Conservation (phyloP, 1,140 invertebrate genomes). For the Zaprionus ornatus region DNA sequence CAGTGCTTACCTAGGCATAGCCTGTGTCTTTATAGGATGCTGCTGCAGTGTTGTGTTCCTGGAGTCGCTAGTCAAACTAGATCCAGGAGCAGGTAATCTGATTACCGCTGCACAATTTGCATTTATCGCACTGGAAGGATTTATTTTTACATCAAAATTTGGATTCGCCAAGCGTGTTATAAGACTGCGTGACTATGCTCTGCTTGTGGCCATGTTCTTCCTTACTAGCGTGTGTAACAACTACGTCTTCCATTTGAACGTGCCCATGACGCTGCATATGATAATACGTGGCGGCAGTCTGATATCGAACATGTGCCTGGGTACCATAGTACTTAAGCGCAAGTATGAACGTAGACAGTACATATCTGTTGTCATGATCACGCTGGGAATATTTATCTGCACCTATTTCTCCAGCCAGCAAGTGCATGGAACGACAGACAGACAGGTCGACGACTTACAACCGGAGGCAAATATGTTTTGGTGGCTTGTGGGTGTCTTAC, state of each 20-base stretch:
- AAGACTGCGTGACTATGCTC: slow-evolving; percentile 91
- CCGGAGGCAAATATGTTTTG: slow-evolving; percentile 85
- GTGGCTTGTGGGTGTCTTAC: slow-evolving; percentile 91
- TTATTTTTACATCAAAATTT: slow-evolving; percentile 94
- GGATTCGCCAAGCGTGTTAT: slow-evolving; percentile 89
- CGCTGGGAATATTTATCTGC: slow-evolving; percentile 95
- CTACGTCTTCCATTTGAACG: slow-evolving; percentile 97
- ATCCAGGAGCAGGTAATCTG: slow-evolving; percentile 95
- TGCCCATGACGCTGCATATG: slow-evolving; percentile 99
- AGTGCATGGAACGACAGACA: background rate
- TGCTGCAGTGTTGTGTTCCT: slow-evolving; percentile 95
- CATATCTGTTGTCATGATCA: slow-evolving; percentile 96
- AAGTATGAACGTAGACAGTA: slow-evolving; percentile 94
- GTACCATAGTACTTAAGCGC: slow-evolving; percentile 94
- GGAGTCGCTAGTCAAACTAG: slow-evolving; percentile 93
- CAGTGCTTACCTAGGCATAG: slow-evolving; percentile 45
- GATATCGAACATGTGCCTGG: slow-evolving; percentile 98
- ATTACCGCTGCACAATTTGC: slow-evolving; percentile 97
- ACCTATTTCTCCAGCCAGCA: slow-evolving; percentile 91
- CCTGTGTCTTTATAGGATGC: slow-evolving; percentile 93
- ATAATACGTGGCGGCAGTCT: slow-evolving; percentile 98
- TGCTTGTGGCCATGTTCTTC: slow-evolving; percentile 96
- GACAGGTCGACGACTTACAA: background rate
- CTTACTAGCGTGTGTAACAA: slow-evolving; percentile 97
- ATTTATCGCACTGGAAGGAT: slow-evolving; percentile 95